phyloP scores from a whole-genome alignment of 2,113 vertebrate genomes.

The Pollachius pollachius region DNA sequence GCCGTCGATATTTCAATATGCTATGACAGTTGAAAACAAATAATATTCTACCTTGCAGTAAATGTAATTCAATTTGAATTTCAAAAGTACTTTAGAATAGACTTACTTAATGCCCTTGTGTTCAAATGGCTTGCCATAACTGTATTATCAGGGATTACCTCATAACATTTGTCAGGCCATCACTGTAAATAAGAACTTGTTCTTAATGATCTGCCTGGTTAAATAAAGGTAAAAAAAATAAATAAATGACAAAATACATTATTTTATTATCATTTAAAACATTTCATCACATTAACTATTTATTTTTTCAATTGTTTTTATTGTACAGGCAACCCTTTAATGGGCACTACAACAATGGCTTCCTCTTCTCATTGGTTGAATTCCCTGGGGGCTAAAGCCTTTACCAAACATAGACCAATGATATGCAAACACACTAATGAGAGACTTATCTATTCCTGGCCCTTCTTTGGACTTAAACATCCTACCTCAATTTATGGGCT shows the following conservation, averaged over 20 bases:
- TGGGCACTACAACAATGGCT: constrained; percentile 48
- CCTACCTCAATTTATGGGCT: constrained; percentile 40
- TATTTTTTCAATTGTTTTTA: constrained; percentile 47
- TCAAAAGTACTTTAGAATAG: no score
- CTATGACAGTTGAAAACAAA: no score
- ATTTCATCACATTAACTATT: not conserved
- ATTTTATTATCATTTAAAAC: not conserved
- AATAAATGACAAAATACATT: not conserved
- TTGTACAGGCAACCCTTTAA: constrained; percentile 43
- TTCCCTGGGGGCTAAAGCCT: constrained; percentile 44
- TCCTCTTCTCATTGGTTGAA: constrained; percentile 30
- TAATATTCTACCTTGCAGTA: not conserved
- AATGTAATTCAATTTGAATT: no score
- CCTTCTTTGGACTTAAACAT: constrained; percentile 39
- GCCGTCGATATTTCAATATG: no score
- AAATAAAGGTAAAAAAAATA: not conserved
- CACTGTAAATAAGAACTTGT: no score
- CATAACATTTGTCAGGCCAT: no score
- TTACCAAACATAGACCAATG: constrained; percentile 53
- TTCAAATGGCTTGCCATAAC: no score
- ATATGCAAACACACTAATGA: constrained; percentile 67
- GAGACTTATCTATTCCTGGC: constrained; percentile 51
- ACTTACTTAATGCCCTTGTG: no score
- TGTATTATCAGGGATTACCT: no score
- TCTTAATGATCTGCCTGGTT: no score